Percentiles rank a stretch among this genome's conserved stretches.
These are phyloP conservation scores for Carassius gibelio DNA, from an alignment of 2,113 vertebrate genomes.

Conservation along the genomic window DNA sequence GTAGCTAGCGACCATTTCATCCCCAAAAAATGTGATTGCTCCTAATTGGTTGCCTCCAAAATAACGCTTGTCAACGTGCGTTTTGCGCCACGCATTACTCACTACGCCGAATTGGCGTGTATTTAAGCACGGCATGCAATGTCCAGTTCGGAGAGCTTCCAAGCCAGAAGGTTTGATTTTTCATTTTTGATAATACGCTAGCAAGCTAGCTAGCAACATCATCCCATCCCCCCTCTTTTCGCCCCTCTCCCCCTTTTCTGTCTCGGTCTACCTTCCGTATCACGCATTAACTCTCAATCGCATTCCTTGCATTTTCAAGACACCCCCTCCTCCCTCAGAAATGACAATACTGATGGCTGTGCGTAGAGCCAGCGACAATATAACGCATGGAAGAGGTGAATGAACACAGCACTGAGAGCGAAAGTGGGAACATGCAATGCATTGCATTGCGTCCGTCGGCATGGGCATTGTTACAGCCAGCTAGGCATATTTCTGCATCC, in stretches of 20 bases:
- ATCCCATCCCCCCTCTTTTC: constrained; percentile 66
- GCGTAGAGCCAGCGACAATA: constrained; percentile 61
- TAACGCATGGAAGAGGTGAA: constrained; percentile 51
- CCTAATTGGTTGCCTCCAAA: constrained; percentile 44
- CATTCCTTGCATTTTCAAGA: constrained; percentile 76
- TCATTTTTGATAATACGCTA: constrained; percentile 58
- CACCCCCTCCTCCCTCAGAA: constrained; percentile 54
- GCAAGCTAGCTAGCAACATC: constrained; percentile 51
- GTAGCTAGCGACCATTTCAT: constrained; percentile 44
- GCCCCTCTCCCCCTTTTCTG: constrained; percentile 40
- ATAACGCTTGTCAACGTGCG: constrained; percentile 53
- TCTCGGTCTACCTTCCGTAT: constrained; percentile 65
- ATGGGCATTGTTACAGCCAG: constrained; percentile 65
- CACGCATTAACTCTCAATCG: constrained; percentile 70
- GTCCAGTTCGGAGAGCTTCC: constrained; percentile 37
- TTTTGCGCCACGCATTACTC: constrained; percentile 43
- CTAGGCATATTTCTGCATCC: constrained; percentile 52
- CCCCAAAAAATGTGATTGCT: constrained; percentile 53
- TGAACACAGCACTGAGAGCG: constrained; percentile 41
- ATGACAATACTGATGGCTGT: constrained; percentile 68
- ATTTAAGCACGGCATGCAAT: constrained; percentile 40
- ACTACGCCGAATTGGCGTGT: constrained; percentile 26
- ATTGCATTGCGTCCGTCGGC: constrained; percentile 44
- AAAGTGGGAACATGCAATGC: constrained; percentile 20
- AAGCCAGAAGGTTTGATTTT: constrained; percentile 48